Conservation (phyloP, 2,888 invertebrate species). For the Eledona agricola region DNA sequence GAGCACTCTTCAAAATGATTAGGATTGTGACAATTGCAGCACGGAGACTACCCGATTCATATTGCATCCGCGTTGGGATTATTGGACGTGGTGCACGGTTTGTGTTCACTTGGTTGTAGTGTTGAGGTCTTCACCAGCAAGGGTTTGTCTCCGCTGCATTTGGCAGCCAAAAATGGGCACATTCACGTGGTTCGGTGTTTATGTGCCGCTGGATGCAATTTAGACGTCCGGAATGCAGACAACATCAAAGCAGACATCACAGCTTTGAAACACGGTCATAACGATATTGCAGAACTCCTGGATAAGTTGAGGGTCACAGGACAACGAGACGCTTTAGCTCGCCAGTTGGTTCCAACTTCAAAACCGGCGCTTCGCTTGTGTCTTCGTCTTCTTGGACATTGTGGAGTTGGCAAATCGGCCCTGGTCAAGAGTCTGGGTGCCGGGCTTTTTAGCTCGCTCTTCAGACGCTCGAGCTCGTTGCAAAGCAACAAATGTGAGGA, state of each 20-base stretch:
- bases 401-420: conserved; percentile 77
- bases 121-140: conserved; percentile 71
- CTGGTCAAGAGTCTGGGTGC: conserved; percentile 73
- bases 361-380: conserved; percentile 70
- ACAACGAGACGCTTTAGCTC: conserved; percentile 56
- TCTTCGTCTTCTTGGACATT: conserved; percentile 75
- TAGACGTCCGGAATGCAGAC: conserved; percentile 72
- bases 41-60: conserved; percentile 70
- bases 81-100: conserved; percentile 66
- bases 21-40: conserved; percentile 55
- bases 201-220: conserved; percentile 75
- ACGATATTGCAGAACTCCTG: conserved; percentile 73
- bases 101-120: conserved; percentile 68
- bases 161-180: conserved; percentile 76
- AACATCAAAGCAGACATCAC: conserved; percentile 79
- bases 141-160: conserved; percentile 73
- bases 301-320: conserved; percentile 71
- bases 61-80: conserved; percentile 67
- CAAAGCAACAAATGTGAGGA: conserved; percentile 61
- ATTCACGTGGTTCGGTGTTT: conserved; percentile 75
- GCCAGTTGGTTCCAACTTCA: conserved; percentile 71
- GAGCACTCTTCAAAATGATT: background rate
- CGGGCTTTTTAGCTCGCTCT: conserved; percentile 73
- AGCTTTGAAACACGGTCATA: conserved; percentile 78
- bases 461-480: conserved; percentile 67